Evolutionary conservation across 2,888 invertebrate species (phyloP), one percentile per base, ranked within the genome.

Genomic region (Drosophila nigricruria): DNA sequence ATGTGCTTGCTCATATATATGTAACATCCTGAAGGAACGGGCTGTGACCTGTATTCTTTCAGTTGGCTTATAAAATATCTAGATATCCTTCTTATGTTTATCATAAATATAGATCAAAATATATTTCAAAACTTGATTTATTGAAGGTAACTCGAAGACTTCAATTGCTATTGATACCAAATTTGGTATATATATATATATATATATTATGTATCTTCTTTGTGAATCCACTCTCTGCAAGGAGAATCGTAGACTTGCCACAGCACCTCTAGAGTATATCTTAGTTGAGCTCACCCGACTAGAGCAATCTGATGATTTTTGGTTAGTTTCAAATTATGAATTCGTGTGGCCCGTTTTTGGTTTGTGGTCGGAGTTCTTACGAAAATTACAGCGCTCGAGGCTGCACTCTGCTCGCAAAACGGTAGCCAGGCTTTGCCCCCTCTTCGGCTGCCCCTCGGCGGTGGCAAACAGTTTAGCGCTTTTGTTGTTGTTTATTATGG

Each of bases 381-480:
- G 73, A 82, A 88, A 88, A 84, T 84, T 85, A 84, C 75, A 77
- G 64, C 45, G 80, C 68, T 79, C 56, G 49, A 36, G 73, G 79
- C 73, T 61, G 63, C 50, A 27, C 25, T 27, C 25, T 36, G 45
- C 23, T 36, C 58, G 58, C 34, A 47, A 58, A 47, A 58, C 58
- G 58, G 58, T 58, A 58, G 58, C 58, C 47, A 58, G 42, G 53
- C 53, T 27, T 32, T 40, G 9, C 34, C 25, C 23, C 53, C 25
- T n/a, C 25, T 20, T 14, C 58, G 36, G 54, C 63, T 63, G 62
- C 54, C 77, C 64, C 57, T 66, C 45, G 79, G 82, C 80, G 68
- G 65, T 77, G 76, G 73, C 77, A 79, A 49, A 73, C 85, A 83
- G 89, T 85, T 85, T 86, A 83, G 73, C 87, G 84, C 77, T 75